Conservation (phyloP, 1,140 invertebrate genomes). For the Lepidurus arcticus region DNA sequence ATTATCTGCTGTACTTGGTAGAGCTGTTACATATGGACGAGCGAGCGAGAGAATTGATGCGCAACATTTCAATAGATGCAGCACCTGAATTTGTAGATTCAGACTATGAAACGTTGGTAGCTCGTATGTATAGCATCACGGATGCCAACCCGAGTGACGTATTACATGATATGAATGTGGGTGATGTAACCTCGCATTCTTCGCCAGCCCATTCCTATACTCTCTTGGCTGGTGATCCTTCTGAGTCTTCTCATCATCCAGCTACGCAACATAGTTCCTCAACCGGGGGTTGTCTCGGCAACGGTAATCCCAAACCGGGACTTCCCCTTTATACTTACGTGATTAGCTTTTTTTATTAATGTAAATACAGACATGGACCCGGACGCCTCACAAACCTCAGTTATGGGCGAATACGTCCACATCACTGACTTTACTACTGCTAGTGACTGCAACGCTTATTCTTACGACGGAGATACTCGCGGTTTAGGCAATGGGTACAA, state of each 20-base stretch:
- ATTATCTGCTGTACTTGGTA: conserved; percentile 50
- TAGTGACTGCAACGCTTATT: not conserved
- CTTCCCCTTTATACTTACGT: not conserved
- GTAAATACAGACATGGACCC: conserved; percentile 5
- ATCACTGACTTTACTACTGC: not conserved
- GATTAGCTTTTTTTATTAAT: not conserved
- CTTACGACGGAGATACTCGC: not conserved
- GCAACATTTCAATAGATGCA: conserved; percentile 42
- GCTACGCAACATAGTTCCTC: conserved; percentile 5
- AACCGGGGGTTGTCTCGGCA: not conserved
- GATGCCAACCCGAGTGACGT: not conserved
- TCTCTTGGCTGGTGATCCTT: not conserved
- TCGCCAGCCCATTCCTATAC: not conserved
- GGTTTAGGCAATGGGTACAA: not conserved
- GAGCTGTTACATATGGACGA: conserved; percentile 48
- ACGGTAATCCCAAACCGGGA: not conserved
- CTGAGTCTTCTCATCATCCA: not conserved
- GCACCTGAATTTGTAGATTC: conserved; percentile 40
- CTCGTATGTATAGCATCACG: not conserved
- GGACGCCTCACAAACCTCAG: not conserved
- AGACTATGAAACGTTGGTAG: conserved; percentile 37
- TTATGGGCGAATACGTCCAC: not conserved
- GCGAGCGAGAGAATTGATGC: conserved; percentile 45
- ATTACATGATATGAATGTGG: not conserved
- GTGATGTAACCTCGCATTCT: not conserved